Conservation (phyloP, 1,140 invertebrate species). For the Drosophila repleta region DNA sequence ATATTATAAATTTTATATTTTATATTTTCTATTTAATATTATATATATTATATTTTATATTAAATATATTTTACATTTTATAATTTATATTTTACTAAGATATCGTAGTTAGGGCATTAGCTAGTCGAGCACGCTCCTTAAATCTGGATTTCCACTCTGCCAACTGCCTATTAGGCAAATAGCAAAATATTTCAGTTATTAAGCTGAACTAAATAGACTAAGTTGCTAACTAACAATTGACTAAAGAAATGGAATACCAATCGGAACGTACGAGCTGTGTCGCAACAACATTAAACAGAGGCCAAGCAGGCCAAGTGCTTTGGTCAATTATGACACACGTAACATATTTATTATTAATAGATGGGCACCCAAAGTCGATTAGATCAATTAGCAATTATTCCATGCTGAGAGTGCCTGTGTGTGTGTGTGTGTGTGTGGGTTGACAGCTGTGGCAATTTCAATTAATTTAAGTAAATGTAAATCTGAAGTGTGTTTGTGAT, state of each 20-base stretch:
- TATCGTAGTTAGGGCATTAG: not conserved
- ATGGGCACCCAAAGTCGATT: constrained; percentile 61
- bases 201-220: not conserved
- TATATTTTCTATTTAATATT: too few species aligned
- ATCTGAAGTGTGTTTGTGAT: constrained; percentile 7
- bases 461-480: constrained; percentile 72
- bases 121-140: not conserved
- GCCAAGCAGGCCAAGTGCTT: not conserved
- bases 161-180: not conserved
- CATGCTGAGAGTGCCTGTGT: not conserved
- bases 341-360: constrained; percentile 73
- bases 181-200: constrained; percentile 19
- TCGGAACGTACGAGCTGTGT: constrained; percentile 12
- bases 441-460: constrained; percentile 66
- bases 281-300: not conserved
- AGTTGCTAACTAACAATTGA: not conserved
- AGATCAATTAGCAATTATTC: constrained; percentile 62
- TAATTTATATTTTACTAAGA: not conserved
- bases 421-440: constrained; percentile 29
- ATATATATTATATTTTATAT: too few species aligned
- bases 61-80: too few species aligned
- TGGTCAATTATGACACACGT: constrained; percentile 61
- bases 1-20: too few species aligned
- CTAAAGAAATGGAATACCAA: constrained; percentile 44
- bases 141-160: not conserved